phyloP scores from a whole-genome alignment of 2,113 vertebrate genomes.

The Eptesicus fuscus region DNA sequence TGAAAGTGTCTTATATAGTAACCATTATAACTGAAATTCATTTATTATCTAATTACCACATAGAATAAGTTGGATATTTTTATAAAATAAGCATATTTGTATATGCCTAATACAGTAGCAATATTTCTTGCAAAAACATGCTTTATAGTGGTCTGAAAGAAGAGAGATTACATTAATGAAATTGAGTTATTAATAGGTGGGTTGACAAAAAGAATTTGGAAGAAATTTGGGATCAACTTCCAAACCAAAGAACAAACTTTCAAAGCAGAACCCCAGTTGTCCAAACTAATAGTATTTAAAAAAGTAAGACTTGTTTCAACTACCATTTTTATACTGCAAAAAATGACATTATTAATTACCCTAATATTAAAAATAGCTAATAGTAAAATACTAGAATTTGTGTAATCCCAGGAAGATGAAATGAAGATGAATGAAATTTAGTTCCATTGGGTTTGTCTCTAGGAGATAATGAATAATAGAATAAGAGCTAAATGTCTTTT shows the following conservation, averaged over 20 bases:
- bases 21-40: neutral
- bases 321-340: neutral
- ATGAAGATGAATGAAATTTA: constrained; percentile 4
- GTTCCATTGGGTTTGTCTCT: neutral
- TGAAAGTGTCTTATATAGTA: neutral
- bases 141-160: neutral
- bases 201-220: neutral
- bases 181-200: neutral
- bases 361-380: neutral
- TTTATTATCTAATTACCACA: neutral
- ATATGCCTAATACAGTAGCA: neutral
- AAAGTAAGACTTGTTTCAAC: neutral
- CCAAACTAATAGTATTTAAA: constrained; percentile 10
- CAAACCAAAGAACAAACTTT: neutral
- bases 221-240: constrained; percentile 9
- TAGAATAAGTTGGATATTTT: neutral
- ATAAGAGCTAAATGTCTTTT: constrained; percentile 4
- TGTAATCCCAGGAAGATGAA: neutral
- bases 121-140: neutral
- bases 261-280: neutral
- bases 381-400: neutral
- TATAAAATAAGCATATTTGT: neutral
- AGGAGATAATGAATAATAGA: neutral
- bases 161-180: neutral
- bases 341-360: neutral